Base-by-base conservation (phyloP, 2,113 vertebrate species). In the Ginglymostoma cirratum region DNA sequence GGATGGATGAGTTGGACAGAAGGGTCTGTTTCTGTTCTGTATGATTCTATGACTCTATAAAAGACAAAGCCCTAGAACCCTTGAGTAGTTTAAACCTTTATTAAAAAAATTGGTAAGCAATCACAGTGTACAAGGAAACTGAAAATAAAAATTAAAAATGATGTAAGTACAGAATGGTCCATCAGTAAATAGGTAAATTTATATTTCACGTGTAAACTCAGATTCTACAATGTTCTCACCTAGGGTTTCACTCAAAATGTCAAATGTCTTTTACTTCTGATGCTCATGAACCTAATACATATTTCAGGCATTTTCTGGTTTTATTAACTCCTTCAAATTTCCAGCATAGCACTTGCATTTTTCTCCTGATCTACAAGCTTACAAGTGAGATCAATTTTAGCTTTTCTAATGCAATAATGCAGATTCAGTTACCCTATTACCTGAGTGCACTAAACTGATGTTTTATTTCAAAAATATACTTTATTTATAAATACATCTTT, bases 291-390 rank as follows among this genome's bases (percentile, higher is more conserved):
- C 48, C 86, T 89, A 27, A 90, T 65, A 24, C 61, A 27, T n/a
- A 90, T 17, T 90, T 90, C 24, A 90, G 87, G 87, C 30, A 61
- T 90, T 55, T 90, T 90, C 30, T 90, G 87, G 17, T 61, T 90
- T 52, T 55, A 5, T 65, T n/a, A 34, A 55, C 14, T 61, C 14
- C 23, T 90, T 65, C 12, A 30, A 8, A 61, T 90, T 90, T 61
- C 14, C 30, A 61, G 87, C 30, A 61, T 17, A 61, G 55, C 30
- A 61, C 34, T 52, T 65, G 52, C 14, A 55, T 23, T 61, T 61
- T 90, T 92, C 89, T 92, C 38, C 6, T 38, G 34, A 66, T 7
- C 17, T 12, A 5, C 55, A 92, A 92, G n/a, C 89, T 38, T 38
- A 42, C 38, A n/a, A 67, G 61, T 67, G 89, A 34, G 61, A 93